Percentiles rank a stretch among this genome's conserved stretches.
These are phyloP conservation scores for Distichodus sexfasciatus DNA, from an alignment of 2,797 vertebrate genomes.

Conservation along the genomic window DNA sequence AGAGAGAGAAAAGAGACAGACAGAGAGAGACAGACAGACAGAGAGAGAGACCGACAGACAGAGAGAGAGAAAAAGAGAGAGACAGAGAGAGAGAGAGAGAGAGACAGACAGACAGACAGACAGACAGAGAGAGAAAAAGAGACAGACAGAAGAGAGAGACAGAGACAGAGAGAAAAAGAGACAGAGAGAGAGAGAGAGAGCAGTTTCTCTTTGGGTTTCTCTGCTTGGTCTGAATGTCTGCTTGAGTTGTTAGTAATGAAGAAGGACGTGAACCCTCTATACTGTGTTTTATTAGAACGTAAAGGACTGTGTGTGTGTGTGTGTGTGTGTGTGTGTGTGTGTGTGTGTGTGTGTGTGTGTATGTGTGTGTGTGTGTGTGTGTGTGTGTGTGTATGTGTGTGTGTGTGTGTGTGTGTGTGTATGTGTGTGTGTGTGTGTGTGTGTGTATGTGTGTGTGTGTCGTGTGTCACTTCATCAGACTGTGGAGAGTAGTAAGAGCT, in stretches of 20 bases:
- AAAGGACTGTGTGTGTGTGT: not conserved
- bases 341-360: not conserved
- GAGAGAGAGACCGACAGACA: too few species aligned
- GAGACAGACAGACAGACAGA: too few species aligned
- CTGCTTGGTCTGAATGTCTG: not conserved
- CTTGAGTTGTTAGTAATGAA: constrained; percentile 9
- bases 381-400: too few species aligned
- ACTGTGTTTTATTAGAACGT: constrained; percentile 18
- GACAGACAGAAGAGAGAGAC: too few species aligned
- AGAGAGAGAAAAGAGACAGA: not conserved
- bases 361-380: not conserved
- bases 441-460: constrained; percentile 31
- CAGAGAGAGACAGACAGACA: not conserved
- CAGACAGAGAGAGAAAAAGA: too few species aligned
- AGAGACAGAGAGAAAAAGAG: too few species aligned
- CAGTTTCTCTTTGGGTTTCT: not conserved
- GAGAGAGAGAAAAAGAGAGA: too few species aligned
- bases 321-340: not conserved
- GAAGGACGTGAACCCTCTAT: too few species aligned
- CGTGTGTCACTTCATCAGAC: constrained; percentile 8
- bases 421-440: constrained; percentile 30
- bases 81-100: too few species aligned
- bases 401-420: constrained; percentile 11
- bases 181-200: too few species aligned
- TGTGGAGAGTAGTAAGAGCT: constrained; percentile 11